Percentiles rank a stretch among this genome's conserved stretches.
These are phyloP conservation scores for Ganaspis brasiliensis DNA, from an alignment of 2,888 invertebrate genomes.

Conservation along the genomic window DNA sequence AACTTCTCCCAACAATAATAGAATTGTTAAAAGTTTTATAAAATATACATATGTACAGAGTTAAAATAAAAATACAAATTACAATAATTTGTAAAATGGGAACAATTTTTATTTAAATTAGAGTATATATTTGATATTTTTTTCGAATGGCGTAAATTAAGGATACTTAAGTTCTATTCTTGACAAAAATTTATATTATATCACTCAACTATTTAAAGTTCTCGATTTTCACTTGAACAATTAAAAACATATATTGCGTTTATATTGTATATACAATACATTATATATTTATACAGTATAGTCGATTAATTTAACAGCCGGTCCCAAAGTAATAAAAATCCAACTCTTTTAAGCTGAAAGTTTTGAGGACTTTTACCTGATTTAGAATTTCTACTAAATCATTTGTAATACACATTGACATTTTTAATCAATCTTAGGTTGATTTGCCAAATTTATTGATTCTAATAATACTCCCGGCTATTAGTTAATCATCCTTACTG, in stretches of 20 bases:
- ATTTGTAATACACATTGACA: no score
- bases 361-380: no score
- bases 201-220: conserved; percentile 25
- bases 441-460: no score
- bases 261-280: conserved; percentile 50
- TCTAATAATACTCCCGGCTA: no score
- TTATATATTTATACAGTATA: conserved; percentile 49
- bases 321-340: no score
- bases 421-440: no score
- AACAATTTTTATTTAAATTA: conserved; percentile 53
- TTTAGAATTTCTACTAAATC: no score
- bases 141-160: neutral
- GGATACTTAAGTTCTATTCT: neutral
- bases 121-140: conserved; percentile 8
- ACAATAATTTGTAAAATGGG: conserved; percentile 51
- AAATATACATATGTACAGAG: conserved; percentile 27
- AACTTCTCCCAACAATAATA: neutral
- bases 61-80: conserved; percentile 46
- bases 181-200: conserved; percentile 29
- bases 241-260: conserved; percentile 13
- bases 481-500: no score
- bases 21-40: conserved; percentile 50
- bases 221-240: conserved; percentile 14
- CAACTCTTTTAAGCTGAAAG: no score
- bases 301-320: no score